A percentile compares a stretch with the other conserved stretches of the same genome.
Evolutionary conservation across 1,140 invertebrate species (phyloP).

Genomic region (Rhopalosiphum maidis): DNA sequence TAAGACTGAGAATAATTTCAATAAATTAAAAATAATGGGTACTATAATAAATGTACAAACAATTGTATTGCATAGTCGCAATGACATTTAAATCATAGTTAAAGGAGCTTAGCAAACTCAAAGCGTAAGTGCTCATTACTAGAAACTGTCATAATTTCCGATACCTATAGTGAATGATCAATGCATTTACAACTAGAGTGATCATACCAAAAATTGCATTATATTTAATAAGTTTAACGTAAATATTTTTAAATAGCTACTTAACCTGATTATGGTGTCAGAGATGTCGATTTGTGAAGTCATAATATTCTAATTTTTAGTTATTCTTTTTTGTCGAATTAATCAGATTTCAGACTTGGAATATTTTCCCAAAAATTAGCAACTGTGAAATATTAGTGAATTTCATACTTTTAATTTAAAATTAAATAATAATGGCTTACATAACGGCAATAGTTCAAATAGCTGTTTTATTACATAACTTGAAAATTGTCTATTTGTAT

Average conservation of each 20-base stretch:
- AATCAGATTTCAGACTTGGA: neutral
- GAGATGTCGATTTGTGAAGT: neutral
- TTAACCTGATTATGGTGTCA: neutral
- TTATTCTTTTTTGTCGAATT: neutral
- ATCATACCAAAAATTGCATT: neutral
- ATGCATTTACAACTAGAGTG: neutral
- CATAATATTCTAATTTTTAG: neutral
- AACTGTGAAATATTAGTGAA: neutral
- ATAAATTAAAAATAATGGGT: neutral
- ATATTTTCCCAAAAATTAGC: neutral
- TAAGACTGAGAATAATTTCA: neutral
- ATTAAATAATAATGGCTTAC: neutral
- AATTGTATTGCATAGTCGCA: neutral
- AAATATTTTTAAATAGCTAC: neutral
- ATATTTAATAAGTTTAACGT: neutral
- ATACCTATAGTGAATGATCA: neutral
- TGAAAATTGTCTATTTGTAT: neutral
- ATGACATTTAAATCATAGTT: neutral
- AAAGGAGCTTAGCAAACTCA: neutral
- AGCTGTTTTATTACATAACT: neutral
- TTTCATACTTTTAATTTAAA: neutral
- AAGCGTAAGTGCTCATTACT: neutral
- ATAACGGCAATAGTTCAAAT: neutral
- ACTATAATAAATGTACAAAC: neutral
- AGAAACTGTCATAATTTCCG: neutral